phyloP scores from a whole-genome alignment of 1,140 invertebrate genomes.

The Drosophila bocki region DNA sequence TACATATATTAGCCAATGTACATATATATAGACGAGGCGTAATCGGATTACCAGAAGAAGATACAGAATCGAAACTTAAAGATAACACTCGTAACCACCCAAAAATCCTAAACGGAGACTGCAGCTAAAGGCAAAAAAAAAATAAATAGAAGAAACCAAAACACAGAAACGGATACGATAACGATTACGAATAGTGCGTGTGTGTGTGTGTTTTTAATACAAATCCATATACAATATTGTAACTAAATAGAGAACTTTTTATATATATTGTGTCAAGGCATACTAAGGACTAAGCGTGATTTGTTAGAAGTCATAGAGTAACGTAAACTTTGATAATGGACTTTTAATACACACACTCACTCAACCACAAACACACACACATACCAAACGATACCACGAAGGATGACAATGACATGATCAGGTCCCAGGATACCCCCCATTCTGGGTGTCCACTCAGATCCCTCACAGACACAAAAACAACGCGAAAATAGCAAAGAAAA shows the following conservation, averaged over 20 bases:
- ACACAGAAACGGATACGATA: conserved; percentile 28
- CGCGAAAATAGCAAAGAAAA: conserved; percentile 57
- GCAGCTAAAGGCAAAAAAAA: conserved; percentile 63
- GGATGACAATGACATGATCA: conserved; percentile 27
- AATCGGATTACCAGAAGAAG: conserved; percentile 49
- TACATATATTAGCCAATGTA: conserved; percentile 50
- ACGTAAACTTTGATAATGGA: conserved; percentile 77
- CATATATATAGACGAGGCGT: conserved; percentile 41
- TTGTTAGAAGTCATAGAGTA: conserved; percentile 76
- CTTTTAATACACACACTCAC: conserved; percentile 70
- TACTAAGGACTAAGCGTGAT: conserved; percentile 69
- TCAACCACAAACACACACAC: conserved; percentile 6
- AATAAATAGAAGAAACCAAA: conserved; percentile 25
- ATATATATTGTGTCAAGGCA: conserved; percentile 77
- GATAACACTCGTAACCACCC: conserved; percentile 79
- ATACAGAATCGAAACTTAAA: conserved; percentile 77
- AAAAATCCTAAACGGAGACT: conserved; percentile 81
- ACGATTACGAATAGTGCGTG: conserved; percentile 59
- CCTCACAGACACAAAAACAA: conserved; percentile 25
- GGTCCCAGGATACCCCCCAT: conserved; percentile 11
- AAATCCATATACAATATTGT: conserved; percentile 66
- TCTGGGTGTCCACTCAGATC: conserved; percentile 1
- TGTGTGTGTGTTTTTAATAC: conserved; percentile 68
- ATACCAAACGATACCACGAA: conserved; percentile 16
- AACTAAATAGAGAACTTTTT: conserved; percentile 78